These are phyloP conservation scores for Ctenochaetus hawaiiensis DNA, from an alignment of 2,797 vertebrate genomes.

Conservation along the genomic window DNA sequence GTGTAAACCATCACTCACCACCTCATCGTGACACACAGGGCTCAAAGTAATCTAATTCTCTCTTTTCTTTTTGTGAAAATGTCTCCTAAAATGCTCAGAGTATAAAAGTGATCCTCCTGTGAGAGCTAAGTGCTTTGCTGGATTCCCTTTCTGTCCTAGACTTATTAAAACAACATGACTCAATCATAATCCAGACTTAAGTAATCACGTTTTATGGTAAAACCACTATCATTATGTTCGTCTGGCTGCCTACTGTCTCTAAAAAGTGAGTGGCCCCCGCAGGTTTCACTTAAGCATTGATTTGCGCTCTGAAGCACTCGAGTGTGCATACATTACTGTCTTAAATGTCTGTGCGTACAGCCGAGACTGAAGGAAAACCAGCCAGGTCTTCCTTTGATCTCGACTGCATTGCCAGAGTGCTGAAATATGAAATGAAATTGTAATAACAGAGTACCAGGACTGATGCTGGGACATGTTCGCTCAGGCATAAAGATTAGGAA, in stretches of 20 bases:
- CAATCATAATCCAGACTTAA: slow-evolving; percentile 70
- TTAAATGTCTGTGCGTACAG: slow-evolving; percentile 70
- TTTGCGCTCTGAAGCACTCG: slow-evolving; percentile 71
- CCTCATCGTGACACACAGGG: slow-evolving; percentile 25
- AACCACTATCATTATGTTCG: slow-evolving; percentile 71
- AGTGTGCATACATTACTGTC: slow-evolving; percentile 64
- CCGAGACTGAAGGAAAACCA: slow-evolving; percentile 67
- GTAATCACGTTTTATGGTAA: slow-evolving; percentile 78
- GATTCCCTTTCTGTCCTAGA: slow-evolving; percentile 46
- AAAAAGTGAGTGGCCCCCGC: slow-evolving; percentile 52
- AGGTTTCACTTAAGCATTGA: slow-evolving; percentile 74
- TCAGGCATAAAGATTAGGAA: slow-evolving; percentile 54
- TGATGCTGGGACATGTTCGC: slow-evolving; percentile 64
- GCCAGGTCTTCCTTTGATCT: slow-evolving; percentile 79
- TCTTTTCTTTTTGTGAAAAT: slow-evolving; percentile 41
- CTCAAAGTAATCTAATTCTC: slow-evolving; percentile 45
- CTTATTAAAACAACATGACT: slow-evolving; percentile 75
- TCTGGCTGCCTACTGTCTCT: slow-evolving; percentile 61
- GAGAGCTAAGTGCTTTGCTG: slow-evolving; percentile 62
- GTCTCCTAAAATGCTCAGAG: slow-evolving; percentile 21
- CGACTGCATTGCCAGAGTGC: slow-evolving; percentile 57
- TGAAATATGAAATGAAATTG: slow-evolving; percentile 77
- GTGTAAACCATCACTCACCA: slow-evolving; percentile 67
- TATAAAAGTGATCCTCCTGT: slow-evolving; percentile 25
- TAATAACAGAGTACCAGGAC: slow-evolving; percentile 72